These are phyloP conservation scores for Sapayoa aenigma DNA, from an alignment of 2,113 vertebrate genomes.

Conservation along the genomic window DNA sequence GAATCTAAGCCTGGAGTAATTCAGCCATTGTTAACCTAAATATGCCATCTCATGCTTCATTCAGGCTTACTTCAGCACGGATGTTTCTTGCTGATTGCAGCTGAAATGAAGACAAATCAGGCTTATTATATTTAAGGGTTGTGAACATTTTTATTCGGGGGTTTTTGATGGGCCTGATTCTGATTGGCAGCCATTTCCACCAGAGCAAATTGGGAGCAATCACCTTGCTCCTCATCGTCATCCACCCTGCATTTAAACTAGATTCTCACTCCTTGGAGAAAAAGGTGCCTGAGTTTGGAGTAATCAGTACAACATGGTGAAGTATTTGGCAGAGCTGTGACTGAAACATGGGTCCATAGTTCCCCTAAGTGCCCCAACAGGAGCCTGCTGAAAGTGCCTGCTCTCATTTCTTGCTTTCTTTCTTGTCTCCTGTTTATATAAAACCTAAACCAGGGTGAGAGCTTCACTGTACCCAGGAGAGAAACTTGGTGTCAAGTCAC, in stretches of 20 bases:
- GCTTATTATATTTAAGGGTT: slow-evolving; percentile 37
- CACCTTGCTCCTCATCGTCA: background rate
- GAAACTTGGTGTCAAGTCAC: background rate
- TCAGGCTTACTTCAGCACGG: background rate
- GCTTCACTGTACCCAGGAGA: background rate
- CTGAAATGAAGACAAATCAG: slow-evolving; percentile 54
- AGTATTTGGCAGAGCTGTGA: background rate
- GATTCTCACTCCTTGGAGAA: background rate
- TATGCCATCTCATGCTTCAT: slow-evolving; percentile 42
- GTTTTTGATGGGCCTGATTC: slow-evolving; percentile 37
- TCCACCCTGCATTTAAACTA: background rate
- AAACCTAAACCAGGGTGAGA: background rate
- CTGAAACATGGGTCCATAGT: background rate
- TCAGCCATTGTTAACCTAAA: slow-evolving; percentile 42
- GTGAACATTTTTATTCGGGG: slow-evolving; percentile 55
- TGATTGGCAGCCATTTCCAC: slow-evolving; percentile 30
- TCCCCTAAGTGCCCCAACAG: background rate
- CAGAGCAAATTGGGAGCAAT: slow-evolving; percentile 34
- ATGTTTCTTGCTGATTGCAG: slow-evolving; percentile 32
- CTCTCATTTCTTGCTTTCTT: background rate
- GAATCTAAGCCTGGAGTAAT: background rate
- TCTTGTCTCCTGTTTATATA: background rate
- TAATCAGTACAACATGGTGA: background rate
- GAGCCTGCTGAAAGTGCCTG: background rate
- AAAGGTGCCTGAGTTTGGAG: background rate